phyloP scores from a whole-genome alignment of 2,113 vertebrate species.

The Ciconia stormi region DNA sequence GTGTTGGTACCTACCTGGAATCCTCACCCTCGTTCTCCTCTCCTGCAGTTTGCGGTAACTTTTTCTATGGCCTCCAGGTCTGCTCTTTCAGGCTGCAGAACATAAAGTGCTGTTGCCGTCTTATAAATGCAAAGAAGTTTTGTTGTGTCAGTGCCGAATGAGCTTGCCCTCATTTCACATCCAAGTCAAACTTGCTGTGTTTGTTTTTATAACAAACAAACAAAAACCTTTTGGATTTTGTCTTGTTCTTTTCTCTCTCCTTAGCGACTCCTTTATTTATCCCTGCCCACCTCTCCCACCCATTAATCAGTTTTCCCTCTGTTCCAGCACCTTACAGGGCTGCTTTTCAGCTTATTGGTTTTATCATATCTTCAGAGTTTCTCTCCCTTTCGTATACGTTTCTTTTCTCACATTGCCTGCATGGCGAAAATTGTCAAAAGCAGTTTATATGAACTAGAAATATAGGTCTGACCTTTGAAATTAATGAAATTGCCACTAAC shows the following conservation, averaged over 20 bases:
- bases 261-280: not conserved
- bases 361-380: not conserved
- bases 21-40: not conserved
- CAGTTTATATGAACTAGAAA: not conserved
- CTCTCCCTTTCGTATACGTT: not conserved
- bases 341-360: not conserved
- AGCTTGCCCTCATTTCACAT: not conserved
- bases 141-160: not conserved
- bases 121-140: not conserved
- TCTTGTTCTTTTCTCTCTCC: not conserved
- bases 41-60: not conserved
- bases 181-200: not conserved
- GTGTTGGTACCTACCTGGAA: not conserved
- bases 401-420: not conserved
- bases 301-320: not conserved
- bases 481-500: not conserved
- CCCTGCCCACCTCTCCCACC: not conserved
- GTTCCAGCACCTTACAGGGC: not conserved
- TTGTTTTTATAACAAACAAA: slow-evolving; percentile 2
- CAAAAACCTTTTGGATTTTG: not conserved
- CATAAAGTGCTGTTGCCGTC: not conserved
- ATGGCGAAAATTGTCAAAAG: not conserved
- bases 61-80: not conserved
- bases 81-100: not conserved
- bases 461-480: not conserved